phyloP scores from a whole-genome alignment of 1,140 invertebrate genomes.

The Tyrophagus putrescentiae region DNA sequence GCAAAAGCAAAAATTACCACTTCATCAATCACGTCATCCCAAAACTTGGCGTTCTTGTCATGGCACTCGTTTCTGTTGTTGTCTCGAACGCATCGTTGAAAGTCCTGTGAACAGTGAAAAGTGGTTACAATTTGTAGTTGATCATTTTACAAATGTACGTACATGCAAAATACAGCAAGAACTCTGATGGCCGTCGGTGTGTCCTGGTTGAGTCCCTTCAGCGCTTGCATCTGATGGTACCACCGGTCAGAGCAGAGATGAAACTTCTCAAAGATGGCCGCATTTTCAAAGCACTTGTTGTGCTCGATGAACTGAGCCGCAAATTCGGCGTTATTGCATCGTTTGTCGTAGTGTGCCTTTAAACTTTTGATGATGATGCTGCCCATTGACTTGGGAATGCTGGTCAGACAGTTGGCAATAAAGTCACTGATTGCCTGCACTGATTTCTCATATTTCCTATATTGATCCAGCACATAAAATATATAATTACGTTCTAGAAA shows the following conservation, averaged over 20 bases:
- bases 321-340: background rate
- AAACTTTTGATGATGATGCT: background rate
- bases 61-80: background rate
- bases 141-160: no score
- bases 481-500: background rate
- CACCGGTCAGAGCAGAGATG: slow-evolving; percentile 2
- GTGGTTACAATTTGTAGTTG: no score
- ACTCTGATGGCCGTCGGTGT: no score
- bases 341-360: background rate
- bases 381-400: background rate
- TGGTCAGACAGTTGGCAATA: background rate
- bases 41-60: background rate
- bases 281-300: background rate
- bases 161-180: no score
- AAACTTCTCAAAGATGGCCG: background rate
- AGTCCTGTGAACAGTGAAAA: no score
- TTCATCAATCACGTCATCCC: slow-evolving; percentile 1
- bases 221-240: background rate
- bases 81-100: background rate
- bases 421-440: background rate
- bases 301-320: slow-evolving; percentile 6
- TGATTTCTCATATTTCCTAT: slow-evolving; percentile 2
- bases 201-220: background rate
- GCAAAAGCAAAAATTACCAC: no score
- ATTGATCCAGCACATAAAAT: background rate